Evolutionary conservation across 1,140 invertebrate genomes (phyloP), one percentile per base, ranked within the genome.

Genomic region (Galleria mellonella): DNA sequence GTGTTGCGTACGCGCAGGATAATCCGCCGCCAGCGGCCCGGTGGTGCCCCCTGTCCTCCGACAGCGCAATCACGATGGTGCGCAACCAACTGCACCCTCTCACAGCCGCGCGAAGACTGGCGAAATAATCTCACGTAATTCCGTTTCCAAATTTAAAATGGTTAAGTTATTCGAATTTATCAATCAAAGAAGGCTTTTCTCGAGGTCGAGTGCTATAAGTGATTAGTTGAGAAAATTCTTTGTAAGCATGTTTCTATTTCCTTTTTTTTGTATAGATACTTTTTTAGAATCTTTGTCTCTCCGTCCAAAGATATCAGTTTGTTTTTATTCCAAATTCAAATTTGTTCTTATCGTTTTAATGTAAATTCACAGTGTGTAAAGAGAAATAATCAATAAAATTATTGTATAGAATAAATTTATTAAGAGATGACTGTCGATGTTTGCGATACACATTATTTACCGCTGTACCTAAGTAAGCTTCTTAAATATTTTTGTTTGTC

Each of bases 61-160:
- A 87, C 96, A 11, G 88, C 92, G 44, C 92, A 96, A 71, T 93
- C 93, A 23, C 92, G 94, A 70, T 96, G 94, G 94, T 97, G 95
- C 71, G 94, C 94, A 40, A 90, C 91, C 38, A 83, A 83, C 63
- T 84, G 81, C 62, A 76, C 78, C 1, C 36, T 58, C 12, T 42
- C 58, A 38, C 44, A 47, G 15, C 45, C 49, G 38, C 47, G 52
- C 9, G 72, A 77, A 49, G 73, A 84, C 67, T 83, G 81, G 76
- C 64, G 71, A 27, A 75, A 75, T 37, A 79, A 84, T 38, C 76
- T 84, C 27, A 81, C 81, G 70, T 84, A 79, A 79, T 61, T 66
- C 43, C 27, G 27, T 30, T 32, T 47, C 30, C 38, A 43, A 44
- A 27, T 47, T 50, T 47, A 28, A 35, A 49, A 47, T 13, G 28